Evolutionary conservation across 2,888 invertebrate species (phyloP), one percentile per base, ranked within the genome.

Genomic region (Leptogaster cylindrica): DNA sequence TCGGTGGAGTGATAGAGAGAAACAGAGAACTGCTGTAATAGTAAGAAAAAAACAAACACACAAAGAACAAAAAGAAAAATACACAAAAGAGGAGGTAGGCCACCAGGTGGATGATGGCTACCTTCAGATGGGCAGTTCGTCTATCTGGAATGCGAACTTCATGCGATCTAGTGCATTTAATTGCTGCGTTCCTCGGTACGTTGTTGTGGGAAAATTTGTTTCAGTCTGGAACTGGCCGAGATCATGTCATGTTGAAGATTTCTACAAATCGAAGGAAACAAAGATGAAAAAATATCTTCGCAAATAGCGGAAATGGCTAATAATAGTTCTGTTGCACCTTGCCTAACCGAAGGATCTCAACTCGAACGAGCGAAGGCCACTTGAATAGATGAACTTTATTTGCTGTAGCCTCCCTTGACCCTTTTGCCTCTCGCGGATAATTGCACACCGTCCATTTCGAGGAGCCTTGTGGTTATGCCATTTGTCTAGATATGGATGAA

Each of bases 301-400:
- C 41, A 58, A 58, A 58, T 25, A 36, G 58, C 58, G 58, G 58
- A 58, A 58, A 58, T 39, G 58, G 39, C 39, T 58, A 58, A 58
- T 58, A 41, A 58, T 58, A 58, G 58, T 39, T 41, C 39, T 41
- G 23, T 52, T 58, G 58, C 58, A 58, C 58, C 58, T 58, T 36
- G 41, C 39, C 25, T 39, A 8, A 31, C 31, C 31, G 31, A 31
- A n/a, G 31, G 10, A 31, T 31, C 31, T 31, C 31, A 31, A 31
- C 31, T 31, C 31, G 6, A 8, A n/a, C n/a, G n/a, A n/a, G n/a
- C n/a, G n/a, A n/a, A n/a, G n/a, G n/a, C n/a, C n/a, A n/a, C n/a
- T n/a, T n/a, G n/a, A n/a, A n/a, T n/a, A n/a, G n/a, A n/a, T n/a
- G n/a, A n/a, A n/a, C n/a, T n/a, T n/a, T n/a, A n/a, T n/a, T n/a